Base-by-base conservation (phyloP, 2,888 invertebrate genomes). In the Calameuta pallipes region DNA sequence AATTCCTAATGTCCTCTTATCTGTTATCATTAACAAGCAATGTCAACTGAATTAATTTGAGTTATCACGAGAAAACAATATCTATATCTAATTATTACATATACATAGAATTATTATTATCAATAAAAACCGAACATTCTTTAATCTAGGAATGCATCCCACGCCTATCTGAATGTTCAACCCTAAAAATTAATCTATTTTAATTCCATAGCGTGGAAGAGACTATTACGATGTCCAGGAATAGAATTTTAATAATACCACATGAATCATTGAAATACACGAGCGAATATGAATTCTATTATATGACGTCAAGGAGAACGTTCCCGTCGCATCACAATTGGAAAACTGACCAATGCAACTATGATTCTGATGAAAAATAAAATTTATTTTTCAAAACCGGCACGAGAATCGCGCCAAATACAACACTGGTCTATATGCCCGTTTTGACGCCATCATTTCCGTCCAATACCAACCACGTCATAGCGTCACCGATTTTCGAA, bases 181-280 rank as follows among this genome's bases (percentile, higher is more conserved):
- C 23, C 56, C 23, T 56, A 56, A 56, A 56, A 56, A 56, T 56
- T 56, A 23, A 56, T 56, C 56, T 56, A 56, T 56, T 56, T 56
- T 56, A 56, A 56, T 56, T 56, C 71, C 31, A 34, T 71, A 71
- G 23, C 71, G 34, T 71, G 36, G 74, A 78, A 71, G 30, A 70
- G 68, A 31, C 34, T 33, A 30, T 73, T 76, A 75, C 36, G 30
- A 68, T 69, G 34, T 33, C n/a, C 15, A 30, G 35, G 33, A 77
- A 69, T 69, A 74, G 69, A 74, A 75, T 77, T 78, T 81, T 84
- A 83, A 83, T 83, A 84, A 84, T 84, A 83, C 80, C 77, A 81
- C 79, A 78, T 84, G 84, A 84, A 81, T 84, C 83, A 83, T 75
- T 73, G 74, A 75, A 80, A 80, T 75, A 80, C 76, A 76, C 33